Evolutionary conservation across 2,113 vertebrate genomes (phyloP).

Genomic region (Nannospalax galili): DNA sequence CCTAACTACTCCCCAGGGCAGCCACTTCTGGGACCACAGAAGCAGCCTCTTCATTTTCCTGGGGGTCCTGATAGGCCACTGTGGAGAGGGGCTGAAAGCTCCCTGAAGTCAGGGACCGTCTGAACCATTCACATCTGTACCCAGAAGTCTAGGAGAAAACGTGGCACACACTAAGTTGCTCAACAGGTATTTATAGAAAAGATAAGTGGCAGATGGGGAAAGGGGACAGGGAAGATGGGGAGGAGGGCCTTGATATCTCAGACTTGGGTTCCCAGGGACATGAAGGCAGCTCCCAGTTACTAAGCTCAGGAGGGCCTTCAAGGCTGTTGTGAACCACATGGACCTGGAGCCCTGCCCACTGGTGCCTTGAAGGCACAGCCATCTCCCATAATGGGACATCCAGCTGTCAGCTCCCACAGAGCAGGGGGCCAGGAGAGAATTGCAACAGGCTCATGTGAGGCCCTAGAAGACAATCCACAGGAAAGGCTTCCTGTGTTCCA

Average conservation of each 20-base stretch:
- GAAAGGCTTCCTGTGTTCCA: background rate
- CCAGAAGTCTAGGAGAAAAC: background rate
- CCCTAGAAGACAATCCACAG: background rate
- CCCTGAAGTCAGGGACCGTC: background rate
- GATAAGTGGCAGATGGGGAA: background rate
- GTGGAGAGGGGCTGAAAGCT: background rate
- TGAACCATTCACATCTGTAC: background rate
- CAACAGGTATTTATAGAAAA: background rate
- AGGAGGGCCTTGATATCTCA: background rate
- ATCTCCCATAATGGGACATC: background rate
- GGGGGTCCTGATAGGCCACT: background rate
- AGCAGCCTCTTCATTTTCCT: background rate
- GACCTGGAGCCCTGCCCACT: background rate
- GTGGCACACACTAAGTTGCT: background rate
- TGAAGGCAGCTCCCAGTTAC: background rate
- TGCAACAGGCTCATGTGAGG: fast-evolving
- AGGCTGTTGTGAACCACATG: background rate
- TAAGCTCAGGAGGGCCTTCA: background rate
- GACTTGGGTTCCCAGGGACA: background rate
- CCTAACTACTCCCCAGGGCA: background rate
- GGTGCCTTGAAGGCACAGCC: background rate
- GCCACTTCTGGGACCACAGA: background rate
- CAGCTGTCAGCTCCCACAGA: background rate
- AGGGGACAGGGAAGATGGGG: background rate
- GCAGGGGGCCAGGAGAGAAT: background rate